Evolutionary conservation across 1,140 invertebrate species (phyloP), one percentile per base, ranked within the genome.

Genomic region (Agrypnia vestita): DNA sequence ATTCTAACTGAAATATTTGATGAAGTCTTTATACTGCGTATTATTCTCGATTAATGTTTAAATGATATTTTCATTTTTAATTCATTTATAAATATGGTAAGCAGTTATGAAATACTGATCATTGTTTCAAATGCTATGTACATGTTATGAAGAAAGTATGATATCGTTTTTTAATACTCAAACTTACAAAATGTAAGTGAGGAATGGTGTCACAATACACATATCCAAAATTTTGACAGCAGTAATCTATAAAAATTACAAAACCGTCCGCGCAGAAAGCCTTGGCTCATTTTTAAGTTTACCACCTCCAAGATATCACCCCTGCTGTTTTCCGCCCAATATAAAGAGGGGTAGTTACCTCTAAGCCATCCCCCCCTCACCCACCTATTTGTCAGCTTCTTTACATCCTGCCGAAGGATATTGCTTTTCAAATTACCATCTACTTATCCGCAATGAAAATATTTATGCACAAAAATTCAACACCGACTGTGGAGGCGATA

Each of bases 361-460:
- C 74, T 81, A 80, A 81, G 76, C 82, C 53, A 44, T 21, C 53
- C 46, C 62, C 61, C 67, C 71, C 13, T 77, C 49, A 21, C 13
- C 44, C 76, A 59, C 82, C 82, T 81, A 83, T 83, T 83, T 83
- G 82, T 83, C 82, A 83, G 80, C 82, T 83, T 81, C n/a, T n/a
- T 76, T 81, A 77, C 79, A 83, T 81, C 82, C 80, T 81, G 79
- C 79, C 79, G 80, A 80, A 81, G 82, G 82, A 83, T 83, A 83
- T 83, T 83, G 82, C 82, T 83, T 83, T 83, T 83, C 76, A 83
- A 83, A 83, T 83, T 83, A 83, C 80, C 79, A 80, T 79, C 80
- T 81, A 81, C 80, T 83, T 83, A 83, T 80, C 81, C 76, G 75
- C 51, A 83, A 51, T 76, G 81, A 80, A 83, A 83, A 83, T 83